phyloP scores from a whole-genome alignment of 2,113 vertebrate species.

The Silurus meridionalis region DNA sequence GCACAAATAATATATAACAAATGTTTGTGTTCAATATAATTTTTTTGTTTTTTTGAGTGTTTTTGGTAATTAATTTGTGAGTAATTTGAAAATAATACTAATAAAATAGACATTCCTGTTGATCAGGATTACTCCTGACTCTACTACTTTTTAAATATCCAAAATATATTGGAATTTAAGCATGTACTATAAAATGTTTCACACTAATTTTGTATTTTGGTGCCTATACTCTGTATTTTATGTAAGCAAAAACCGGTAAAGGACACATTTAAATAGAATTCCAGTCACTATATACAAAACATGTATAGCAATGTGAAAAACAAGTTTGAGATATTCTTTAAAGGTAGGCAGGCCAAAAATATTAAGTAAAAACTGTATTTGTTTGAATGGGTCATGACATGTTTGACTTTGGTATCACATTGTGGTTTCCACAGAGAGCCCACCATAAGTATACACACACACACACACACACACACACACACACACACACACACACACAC shows the following conservation, averaged over 20 bases:
- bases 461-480: slow-evolving; percentile 25
- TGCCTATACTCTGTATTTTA: not conserved
- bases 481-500: slow-evolving; percentile 56
- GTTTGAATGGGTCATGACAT: slow-evolving; percentile 51
- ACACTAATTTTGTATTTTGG: not conserved
- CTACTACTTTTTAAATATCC: not conserved
- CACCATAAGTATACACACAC: not conserved
- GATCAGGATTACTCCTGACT: not conserved
- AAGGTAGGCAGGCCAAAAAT: not conserved
- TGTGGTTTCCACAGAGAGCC: slow-evolving; percentile 58
- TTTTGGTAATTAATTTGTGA: not conserved
- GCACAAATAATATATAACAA: too few species aligned
- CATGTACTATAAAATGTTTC: not conserved
- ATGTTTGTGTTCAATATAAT: not conserved
- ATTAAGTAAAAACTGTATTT: slow-evolving; percentile 21
- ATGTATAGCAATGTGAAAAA: not conserved
- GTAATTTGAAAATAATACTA: not conserved
- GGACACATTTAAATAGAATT: not conserved
- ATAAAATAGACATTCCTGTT: not conserved
- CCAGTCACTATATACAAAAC: not conserved
- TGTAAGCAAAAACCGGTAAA: not conserved
- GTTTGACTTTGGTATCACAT: slow-evolving; percentile 74
- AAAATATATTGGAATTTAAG: not conserved
- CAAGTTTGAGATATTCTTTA: not conserved
- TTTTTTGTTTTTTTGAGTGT: not conserved